Evolutionary conservation across 2,113 vertebrate genomes (phyloP).

Genomic region (Willisornis vidua): DNA sequence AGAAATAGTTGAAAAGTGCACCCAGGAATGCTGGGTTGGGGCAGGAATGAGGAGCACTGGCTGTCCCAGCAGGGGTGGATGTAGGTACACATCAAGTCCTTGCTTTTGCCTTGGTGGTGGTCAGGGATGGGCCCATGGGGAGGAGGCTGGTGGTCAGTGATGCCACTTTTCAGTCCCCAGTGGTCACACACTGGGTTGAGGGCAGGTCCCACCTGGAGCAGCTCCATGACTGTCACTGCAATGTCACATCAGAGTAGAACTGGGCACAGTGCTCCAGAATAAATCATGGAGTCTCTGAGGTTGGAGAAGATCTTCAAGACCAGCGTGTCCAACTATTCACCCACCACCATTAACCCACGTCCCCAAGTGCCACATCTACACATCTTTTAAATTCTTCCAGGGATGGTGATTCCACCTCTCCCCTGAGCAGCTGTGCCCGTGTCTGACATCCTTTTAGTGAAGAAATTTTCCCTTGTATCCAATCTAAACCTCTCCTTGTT

Average conservation of each 20-base stretch:
- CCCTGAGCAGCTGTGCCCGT: not conserved
- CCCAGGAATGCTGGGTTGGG: not conserved
- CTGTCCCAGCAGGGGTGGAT: not conserved
- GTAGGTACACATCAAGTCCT: not conserved
- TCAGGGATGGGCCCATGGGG: not conserved
- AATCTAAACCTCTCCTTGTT: rapidly evolving
- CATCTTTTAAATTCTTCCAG: too few relatives aligned
- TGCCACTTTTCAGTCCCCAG: not conserved
- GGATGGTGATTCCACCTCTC: too few relatives aligned
- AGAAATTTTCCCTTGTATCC: not conserved
- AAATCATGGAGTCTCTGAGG: not conserved
- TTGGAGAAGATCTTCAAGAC: not conserved
- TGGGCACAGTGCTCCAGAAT: not conserved
- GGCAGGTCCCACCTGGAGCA: not conserved
- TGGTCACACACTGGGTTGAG: not conserved
- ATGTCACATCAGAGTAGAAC: not conserved
- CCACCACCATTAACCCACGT: too few relatives aligned
- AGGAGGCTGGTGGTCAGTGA: not conserved
- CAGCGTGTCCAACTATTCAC: not conserved
- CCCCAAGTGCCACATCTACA: too few relatives aligned
- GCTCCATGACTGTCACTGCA: not conserved
- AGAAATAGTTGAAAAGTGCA: not conserved
- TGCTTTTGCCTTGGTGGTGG: not conserved
- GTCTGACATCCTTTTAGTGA: not conserved
- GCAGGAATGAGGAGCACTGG: not conserved